These are phyloP conservation scores for Linurgus olivaceus DNA, from an alignment of 2,797 vertebrate species.

Conservation along the genomic window DNA sequence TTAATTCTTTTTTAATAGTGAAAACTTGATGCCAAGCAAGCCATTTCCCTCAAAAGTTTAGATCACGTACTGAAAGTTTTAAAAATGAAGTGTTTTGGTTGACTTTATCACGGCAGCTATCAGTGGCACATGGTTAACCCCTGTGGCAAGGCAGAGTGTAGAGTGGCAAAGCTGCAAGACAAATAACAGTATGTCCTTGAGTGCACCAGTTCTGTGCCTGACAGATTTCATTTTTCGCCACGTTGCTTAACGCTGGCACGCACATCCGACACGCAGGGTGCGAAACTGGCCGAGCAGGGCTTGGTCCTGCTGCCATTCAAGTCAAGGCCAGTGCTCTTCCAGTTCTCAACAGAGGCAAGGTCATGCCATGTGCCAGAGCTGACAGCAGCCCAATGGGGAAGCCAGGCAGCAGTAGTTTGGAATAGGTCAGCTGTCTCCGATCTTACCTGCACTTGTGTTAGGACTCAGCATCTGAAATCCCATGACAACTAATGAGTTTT, in stretches of 20 bases:
- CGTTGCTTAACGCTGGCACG: constrained; percentile 14
- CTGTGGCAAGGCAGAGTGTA: not conserved
- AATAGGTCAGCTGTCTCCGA: not conserved
- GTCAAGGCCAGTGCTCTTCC: constrained; percentile 1
- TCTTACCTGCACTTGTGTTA: not conserved
- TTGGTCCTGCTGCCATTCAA: not conserved
- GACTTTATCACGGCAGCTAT: constrained; percentile 18
- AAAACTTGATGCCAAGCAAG: not conserved
- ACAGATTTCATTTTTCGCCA: constrained; percentile 54
- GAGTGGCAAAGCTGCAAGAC: constrained; percentile 45
- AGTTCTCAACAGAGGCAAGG: not conserved
- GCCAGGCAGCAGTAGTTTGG: not conserved
- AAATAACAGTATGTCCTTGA: constrained; percentile 64
- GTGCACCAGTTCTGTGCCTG: constrained; percentile 28
- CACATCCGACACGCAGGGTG: not conserved
- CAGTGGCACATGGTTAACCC: constrained; percentile 30
- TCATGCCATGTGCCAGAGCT: not conserved
- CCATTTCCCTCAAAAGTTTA: not conserved
- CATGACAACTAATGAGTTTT: not conserved
- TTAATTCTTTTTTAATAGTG: not conserved
- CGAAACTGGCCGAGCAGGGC: constrained; percentile 25
- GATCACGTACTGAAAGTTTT: not conserved
- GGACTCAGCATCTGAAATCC: not conserved
- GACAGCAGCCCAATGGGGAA: fast-evolving
- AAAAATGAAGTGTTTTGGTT: not conserved